Base-by-base conservation (phyloP, 2,797 vertebrate genomes). In the Melanitta fusca region DNA sequence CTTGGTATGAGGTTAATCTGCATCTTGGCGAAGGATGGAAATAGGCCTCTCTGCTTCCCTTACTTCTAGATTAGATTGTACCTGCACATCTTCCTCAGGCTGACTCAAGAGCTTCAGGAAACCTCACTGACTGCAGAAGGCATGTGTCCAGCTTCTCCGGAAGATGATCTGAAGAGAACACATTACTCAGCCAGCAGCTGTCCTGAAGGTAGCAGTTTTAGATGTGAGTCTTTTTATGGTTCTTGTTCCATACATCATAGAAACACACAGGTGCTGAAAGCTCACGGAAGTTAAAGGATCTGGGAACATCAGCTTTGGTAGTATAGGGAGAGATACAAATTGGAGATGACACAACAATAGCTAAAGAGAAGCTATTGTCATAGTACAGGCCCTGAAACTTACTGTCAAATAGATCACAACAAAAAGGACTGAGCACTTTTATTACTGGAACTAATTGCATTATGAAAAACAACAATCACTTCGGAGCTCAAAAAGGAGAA, bases 141-240 rank as follows among this genome's bases (percentile, higher is more conserved):
- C 41, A 9, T 15, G 38, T 8, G 1, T 24, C 57, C 78, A 64
- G n/a, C 34, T 71, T 47, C 2, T 6, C 2, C 0, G 49, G 30
- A 30, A 39, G 61, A 28, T 10, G 34, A 60, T 27, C 41, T 11
- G 69, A 18, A 1, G 2, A 20, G 32, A 47, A 27, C 14, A 0
- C 6, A n/a, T 60, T 22, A 13, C 62, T 60, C 4, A 61, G 72
- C 34, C 65, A 24, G 38, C 30, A 30, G 24, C 36, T 6, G 5
- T 43, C 20, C 10, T 51, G 20, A 47, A n/a, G 54, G 20, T 3
- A 47, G 39, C 53, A 11, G 11, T 62, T 64, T 45, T 36, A n/a
- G 68, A 68, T 34, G 28, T 5, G 4, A 34, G 30, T 32, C 27
- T 56, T 8, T 19, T 27, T 36, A 17, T 2, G 38, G 57, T 57